Evolutionary conservation across 2,797 vertebrate species (phyloP), one percentile per base, ranked within the genome.

Genomic region (Sebastes hubbsi): DNA sequence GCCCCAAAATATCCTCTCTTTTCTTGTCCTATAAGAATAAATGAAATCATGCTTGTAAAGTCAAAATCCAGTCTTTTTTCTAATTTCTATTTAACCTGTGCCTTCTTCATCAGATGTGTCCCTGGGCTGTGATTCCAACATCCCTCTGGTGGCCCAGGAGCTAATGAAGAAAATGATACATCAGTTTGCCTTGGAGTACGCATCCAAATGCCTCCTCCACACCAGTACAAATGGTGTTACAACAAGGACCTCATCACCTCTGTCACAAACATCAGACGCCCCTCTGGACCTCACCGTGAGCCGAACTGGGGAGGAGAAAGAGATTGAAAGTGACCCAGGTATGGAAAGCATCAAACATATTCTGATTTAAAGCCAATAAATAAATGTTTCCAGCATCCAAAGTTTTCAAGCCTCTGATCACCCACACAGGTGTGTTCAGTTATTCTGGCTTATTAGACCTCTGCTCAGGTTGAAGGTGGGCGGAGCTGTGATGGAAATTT

Each of bases 91-190:
- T 73, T 30, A 14, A 9, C 65, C 3, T 69, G 6, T 76, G 20
- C 16, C 20, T 60, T 79, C 24, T 88, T 86, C 82, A 59, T 85
- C 89, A 99, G 99, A 99, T 96, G 96, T 97, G 95, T 94, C 97
- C 95, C 94, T 96, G 92, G 97, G 97, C 96, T 97, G 96, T 95
- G 97, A 99, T 95, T 94, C 97, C 93, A 98, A 97, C 96, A 98
- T 99, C 96, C 98, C 99, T 88, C 91, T 97, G 96, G 97, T 97
- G 93, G 99, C 98, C 92, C 97, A 98, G 96, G 98, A 99, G 96
- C 96, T 99, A 95, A 99, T 99, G 98, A 98, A 97, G 93, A 99
- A 97, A 93, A 99, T 99, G 98, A 98, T 99, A 89, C 97, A 95
- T 92, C 97, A 97, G 95, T 99, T 99, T 96, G 99, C 99, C 60